Evolutionary conservation across 2,113 vertebrate species (phyloP).

Genomic region (Odocoileus hemionus): DNA sequence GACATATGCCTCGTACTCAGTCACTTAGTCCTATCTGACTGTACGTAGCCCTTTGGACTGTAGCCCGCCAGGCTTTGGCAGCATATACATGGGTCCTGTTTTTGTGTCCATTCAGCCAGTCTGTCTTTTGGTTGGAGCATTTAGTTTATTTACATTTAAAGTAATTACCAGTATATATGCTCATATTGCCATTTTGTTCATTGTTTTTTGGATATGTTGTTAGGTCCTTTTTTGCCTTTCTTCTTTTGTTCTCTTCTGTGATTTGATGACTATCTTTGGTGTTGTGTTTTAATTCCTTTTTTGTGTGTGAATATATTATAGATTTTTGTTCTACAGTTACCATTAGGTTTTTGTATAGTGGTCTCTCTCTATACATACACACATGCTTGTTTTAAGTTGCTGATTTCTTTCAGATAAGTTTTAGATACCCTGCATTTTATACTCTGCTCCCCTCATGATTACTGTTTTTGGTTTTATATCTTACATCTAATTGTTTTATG

Average conservation of each 20-base stretch:
- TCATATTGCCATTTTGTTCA: neutral
- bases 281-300: neutral
- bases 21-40: neutral
- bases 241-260: neutral
- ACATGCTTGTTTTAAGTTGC: neutral
- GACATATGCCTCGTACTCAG: neutral
- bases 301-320: neutral
- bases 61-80: neutral
- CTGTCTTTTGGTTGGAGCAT: neutral
- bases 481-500: neutral
- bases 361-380: neutral
- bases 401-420: neutral
- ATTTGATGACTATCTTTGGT: neutral
- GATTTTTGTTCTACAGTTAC: neutral
- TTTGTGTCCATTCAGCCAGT: neutral
- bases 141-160: neutral
- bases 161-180: neutral
- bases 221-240: neutral
- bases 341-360: neutral
- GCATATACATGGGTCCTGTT: neutral
- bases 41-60: neutral
- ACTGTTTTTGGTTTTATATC: neutral
- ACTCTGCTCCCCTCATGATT: neutral
- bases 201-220: neutral
- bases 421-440: neutral